Percentiles rank a stretch among this genome's conserved stretches.
These are phyloP conservation scores for Epinotia bilunana DNA, from an alignment of 2,888 invertebrate genomes.

Conservation along the genomic window DNA sequence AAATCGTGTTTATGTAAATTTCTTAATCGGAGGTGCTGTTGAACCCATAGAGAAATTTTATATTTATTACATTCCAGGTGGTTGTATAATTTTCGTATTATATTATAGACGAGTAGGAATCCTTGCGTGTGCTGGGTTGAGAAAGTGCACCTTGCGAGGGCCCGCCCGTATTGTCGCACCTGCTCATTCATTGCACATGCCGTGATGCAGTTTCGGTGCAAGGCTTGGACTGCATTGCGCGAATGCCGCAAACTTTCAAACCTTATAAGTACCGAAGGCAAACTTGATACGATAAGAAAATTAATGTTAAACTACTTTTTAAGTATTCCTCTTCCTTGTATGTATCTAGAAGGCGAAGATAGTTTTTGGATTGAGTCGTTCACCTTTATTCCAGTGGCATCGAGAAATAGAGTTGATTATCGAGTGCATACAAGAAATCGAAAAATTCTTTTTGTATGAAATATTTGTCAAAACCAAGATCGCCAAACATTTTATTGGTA, in stretches of 20 bases:
- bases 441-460: not conserved
- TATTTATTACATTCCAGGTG: conserved; percentile 56
- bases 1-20: conserved; percentile 63
- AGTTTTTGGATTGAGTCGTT: not conserved
- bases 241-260: conserved; percentile 54
- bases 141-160: conserved; percentile 76
- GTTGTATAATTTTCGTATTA: conserved; percentile 48
- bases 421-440: not conserved
- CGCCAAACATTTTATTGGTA: not conserved
- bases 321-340: conserved; percentile 19
- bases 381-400: not conserved
- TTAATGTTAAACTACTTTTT: conserved; percentile 31
- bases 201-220: conserved; percentile 72
- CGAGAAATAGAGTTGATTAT: not conserved
- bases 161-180: conserved; percentile 65
- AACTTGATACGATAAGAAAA: conserved; percentile 32
- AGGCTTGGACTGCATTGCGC: conserved; percentile 68
- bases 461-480: not conserved
- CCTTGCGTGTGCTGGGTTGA: conserved; percentile 61
- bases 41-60: conserved; percentile 60
- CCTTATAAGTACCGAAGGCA: conserved; percentile 54
- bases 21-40: conserved; percentile 54
- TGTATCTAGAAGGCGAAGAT: conserved; percentile 3
- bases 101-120: conserved; percentile 55
- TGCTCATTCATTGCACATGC: conserved; percentile 76